Evolutionary conservation across 2,113 vertebrate genomes (phyloP), one percentile per base, ranked within the genome.

Genomic region (Alouatta palliata): DNA sequence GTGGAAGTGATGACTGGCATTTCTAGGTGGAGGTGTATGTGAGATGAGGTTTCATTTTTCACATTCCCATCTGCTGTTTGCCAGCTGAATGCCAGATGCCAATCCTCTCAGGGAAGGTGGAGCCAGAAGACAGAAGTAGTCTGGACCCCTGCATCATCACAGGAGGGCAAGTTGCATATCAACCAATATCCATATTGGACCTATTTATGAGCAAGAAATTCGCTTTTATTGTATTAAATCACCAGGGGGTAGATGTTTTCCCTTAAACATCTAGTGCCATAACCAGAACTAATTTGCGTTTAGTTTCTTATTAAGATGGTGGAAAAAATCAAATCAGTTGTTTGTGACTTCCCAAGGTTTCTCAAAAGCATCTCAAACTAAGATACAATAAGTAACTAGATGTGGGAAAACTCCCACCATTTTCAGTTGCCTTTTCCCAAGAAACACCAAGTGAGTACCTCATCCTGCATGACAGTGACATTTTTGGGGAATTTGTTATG

Each of bases 371-470:
- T 32, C 8, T 77, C 25, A 35, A n/a, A 66, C n/a, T 25, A 3
- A 12, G 25, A 12, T 13, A 10, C 11, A 10, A 43, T 3, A 40
- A 13, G 6, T 2, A 14, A 16, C 9, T 20, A 27, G 14, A 9
- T 56, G 2, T 40, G 14, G 14, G 49, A 52, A 52, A 52, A 52
- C 49, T 52, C 14, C 30, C 20, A 45, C 3, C 11, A 30, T 79
- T 86, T 49, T 27, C 37, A 40, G 32, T 40, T 52, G 5, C 32
- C 2, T 37, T 90, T 56, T 54, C 17, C 43, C 4, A 40, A 90
- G 16, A 68, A 77, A 54, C 3, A 43, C 40, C 11, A 45, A n/a
- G 20, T 30, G 47, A 56, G 3, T 35, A 9, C 1, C 37, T 68
- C 45, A 87, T 54, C 30, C 21, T 45, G 12, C 14, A 27, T 14